A percentile compares a stretch with the other conserved stretches of the same genome.
phyloP scores from a whole-genome alignment of 2,888 invertebrate genomes.

The Leucozona laternaria region DNA sequence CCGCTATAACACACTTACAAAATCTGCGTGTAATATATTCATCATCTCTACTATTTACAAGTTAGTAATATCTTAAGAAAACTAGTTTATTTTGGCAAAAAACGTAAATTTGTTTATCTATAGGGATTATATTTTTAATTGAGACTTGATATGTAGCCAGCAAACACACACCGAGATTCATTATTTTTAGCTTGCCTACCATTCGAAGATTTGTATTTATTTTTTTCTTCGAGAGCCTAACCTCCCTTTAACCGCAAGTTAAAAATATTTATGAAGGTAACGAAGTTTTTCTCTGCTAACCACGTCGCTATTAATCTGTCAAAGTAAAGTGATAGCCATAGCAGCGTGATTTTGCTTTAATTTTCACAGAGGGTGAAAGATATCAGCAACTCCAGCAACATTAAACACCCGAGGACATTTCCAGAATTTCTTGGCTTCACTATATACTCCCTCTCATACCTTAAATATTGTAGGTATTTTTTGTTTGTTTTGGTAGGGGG shows the following conservation, averaged over 20 bases:
- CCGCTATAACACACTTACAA: no score
- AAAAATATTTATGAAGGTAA: constrained; percentile 1
- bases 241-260: background rate
- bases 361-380: constrained; percentile 18
- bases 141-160: no score
- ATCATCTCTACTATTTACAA: no score
- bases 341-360: constrained; percentile 67
- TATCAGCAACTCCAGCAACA: constrained; percentile 23
- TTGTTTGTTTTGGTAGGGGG: background rate
- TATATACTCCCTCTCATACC: background rate
- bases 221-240: background rate
- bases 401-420: constrained; percentile 37
- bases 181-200: no score
- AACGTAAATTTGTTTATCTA: no score
- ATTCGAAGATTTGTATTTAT: no score
- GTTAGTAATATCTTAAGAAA: no score
- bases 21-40: no score
- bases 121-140: no score
- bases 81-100: no score
- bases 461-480: background rate
- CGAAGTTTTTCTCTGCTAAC: constrained; percentile 51
- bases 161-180: no score
- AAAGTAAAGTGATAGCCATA: constrained; percentile 74
- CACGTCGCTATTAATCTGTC: constrained; percentile 74
- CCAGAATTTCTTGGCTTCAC: constrained; percentile 10